Evolutionary conservation across 2,797 vertebrate genomes (phyloP), one percentile per base, ranked within the genome.

Genomic region (Micromesistius poutassou): DNA sequence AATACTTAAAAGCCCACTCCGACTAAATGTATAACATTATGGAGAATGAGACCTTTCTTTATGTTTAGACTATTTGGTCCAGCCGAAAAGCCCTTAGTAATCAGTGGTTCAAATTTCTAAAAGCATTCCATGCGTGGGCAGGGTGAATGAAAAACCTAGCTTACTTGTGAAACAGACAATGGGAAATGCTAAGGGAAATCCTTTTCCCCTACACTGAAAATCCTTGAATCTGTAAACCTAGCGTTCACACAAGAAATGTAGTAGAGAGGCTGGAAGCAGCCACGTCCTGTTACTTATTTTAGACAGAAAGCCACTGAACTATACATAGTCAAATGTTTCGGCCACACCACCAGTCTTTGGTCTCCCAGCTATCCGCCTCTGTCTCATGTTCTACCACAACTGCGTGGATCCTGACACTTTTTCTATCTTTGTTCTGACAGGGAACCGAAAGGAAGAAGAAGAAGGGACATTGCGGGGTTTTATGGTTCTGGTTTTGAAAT

Each of bases 251-350:
- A 86, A 87, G 83, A 87, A 87, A 86, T 74, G 35, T 36, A 79
- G 79, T 82, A 82, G 78, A 83, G 79, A 82, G 84, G 74, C 86
- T 90, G 86, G 77, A 90, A 86, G 82, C 77, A 74, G 84, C 82
- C 78, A 77, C 87, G 91, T 93, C 91, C 89, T 89, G 90, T 87
- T 87, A 83, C 91, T 92, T 91, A 88, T 87, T 93, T 92, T 91
- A 92, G 92, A 86, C 78, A 82, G 89, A 89, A 92, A 93, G 90
- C 91, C 89, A 86, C 89, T 86, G 89, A 91, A 93, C 92, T 94
- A 93, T 93, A 94, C 89, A 94, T 93, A 93, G 89, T 90, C 83
- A 79, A 82, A 89, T 86, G 81, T 81, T 89, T 89, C 81, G 83
- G 79, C n/a, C 83, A 84, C 85, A 83, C 75, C 87, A 81, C 76